Evolutionary conservation across 2,888 invertebrate genomes (phyloP), one percentile per base, ranked within the genome.

Genomic region (Oscheius sp.): DNA sequence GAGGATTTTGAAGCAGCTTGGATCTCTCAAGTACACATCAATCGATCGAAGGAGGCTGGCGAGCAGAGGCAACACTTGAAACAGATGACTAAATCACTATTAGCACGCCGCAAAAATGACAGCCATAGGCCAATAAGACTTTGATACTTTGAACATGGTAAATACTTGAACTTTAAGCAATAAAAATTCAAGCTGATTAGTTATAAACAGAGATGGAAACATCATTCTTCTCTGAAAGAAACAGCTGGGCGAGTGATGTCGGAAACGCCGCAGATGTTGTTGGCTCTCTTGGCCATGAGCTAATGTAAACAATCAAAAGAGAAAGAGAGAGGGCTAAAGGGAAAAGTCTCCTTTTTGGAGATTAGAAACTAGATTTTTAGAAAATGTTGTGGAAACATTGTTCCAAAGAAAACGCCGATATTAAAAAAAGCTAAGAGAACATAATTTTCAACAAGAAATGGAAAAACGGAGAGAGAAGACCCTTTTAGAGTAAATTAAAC

Each of bases 251-350:
- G 25, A 48, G 48, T 48, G n/a, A n/a, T n/a, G 48, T 48, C 48
- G 48, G 48, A 48, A 48, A 48, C 23, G 48, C 23, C 48, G 25
- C 55, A 55, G 55, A 55, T 55, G 55, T 55, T 55, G 55, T 55
- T n/a, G n/a, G n/a, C n/a, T n/a, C 55, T 55, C 55, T 34, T 34
- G 33, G 27, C 29, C 20, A 33, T 33, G 34, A 37, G 55, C 55
- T 15, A 34, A 55, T 55, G 55, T 55, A 55, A 55, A 55, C 55
- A 55, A 12, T 23, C 10, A 20, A 48, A 48, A 25, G 48, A 48
- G 23, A 23, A 12, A 25, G 48, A 23, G 23, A 20, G 5, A 34
- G 37, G 37, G 12, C 42, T 4, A 42, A 12, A 42, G 17, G 3
- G 12, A 42, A 42, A 12, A 42, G 12, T 6, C 8, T 27, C 29